Evolutionary conservation across 2,888 invertebrate species (phyloP), one percentile per base, ranked within the genome.

Genomic region (Sphecodes monilicornis): DNA sequence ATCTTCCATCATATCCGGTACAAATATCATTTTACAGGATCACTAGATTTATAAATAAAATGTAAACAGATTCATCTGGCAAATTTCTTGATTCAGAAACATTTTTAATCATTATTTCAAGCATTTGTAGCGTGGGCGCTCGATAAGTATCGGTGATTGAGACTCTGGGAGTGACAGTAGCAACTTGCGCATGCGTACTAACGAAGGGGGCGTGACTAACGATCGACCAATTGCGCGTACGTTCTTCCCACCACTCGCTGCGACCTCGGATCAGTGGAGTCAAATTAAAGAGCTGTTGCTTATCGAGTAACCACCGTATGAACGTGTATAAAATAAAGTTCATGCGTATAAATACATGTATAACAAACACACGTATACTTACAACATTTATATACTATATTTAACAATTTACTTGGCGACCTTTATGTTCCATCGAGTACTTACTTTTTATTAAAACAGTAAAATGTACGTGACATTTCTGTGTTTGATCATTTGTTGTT

Each of bases 1-100:
- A 11, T 68, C 68, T 68, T 36, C 32, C 64, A n/a, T 68, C 43
- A n/a, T 66, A 60, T 46, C 60, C 18, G 78, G 66, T 82, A 75
- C 71, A 43, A 82, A 78, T 74, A 26, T 57, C 60, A 22, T 82
- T 68, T 39, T 41, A 36, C 22, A 46, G 8, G 22, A 69, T 66
- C 66, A 4, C 36, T 66, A 66, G 66, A 68, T 68, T 68, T 68
- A 39, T n/a, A 68, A n/a, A 68, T n/a, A 5, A 39, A 39, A 68
- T 22, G 39, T 68, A 13, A 68, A n/a, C 68, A 68, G 68, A n/a
- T 39, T n/a, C n/a, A 36, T 39, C n/a, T 13, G 39, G 11, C 13
- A 26, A 39, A 6, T 60, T 32, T 60, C 60, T 60, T 60, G 8
- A 32, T 60, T 6, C 16, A 29, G 16, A 8, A 18, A 29, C 26